Conservation (phyloP, 2,888 invertebrate genomes). For the Volucella inanis region DNA sequence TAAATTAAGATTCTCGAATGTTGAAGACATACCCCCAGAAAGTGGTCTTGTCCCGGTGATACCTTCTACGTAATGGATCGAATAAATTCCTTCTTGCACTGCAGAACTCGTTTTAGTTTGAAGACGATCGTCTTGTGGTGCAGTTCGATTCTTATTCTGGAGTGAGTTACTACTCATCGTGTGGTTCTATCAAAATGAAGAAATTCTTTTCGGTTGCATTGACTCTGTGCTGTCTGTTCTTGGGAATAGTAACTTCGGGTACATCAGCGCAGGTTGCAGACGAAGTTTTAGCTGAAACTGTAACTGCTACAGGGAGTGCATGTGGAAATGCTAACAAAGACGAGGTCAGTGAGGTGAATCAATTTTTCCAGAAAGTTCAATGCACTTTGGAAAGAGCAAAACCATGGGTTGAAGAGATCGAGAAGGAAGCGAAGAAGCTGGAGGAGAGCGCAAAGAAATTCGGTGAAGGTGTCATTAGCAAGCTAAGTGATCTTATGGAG, state of each 20-base stretch:
- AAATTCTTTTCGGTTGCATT: conserved; percentile 43
- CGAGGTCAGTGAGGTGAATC: conserved; percentile 77
- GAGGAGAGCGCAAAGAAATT: conserved; percentile 79
- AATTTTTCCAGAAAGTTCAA: conserved; percentile 79
- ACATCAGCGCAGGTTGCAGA: conserved; percentile 22
- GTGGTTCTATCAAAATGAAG: conserved; percentile 44
- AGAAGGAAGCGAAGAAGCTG: conserved; percentile 80
- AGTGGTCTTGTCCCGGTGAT: neutral
- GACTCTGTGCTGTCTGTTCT: conserved; percentile 6
- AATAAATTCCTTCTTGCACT: conserved; percentile 20
- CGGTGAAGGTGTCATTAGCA: conserved; percentile 77
- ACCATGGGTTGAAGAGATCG: conserved; percentile 80
- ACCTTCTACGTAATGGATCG: conserved; percentile 3
- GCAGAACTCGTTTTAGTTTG: conserved; percentile 63
- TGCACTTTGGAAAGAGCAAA: conserved; percentile 80
- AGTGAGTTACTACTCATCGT: neutral
- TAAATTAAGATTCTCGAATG: conserved; percentile 20
- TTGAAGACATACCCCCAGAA: neutral
- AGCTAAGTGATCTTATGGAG: conserved; percentile 77
- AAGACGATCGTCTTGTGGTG: conserved; percentile 53
- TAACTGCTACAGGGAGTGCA: neutral
- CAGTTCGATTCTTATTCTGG: conserved; percentile 35
- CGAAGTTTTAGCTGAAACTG: too few relatives aligned
- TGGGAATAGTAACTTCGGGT: conserved; percentile 17
- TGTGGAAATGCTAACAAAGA: conserved; percentile 52